phyloP scores from a whole-genome alignment of 2,888 invertebrate genomes.

The Acrobasis consociella region DNA sequence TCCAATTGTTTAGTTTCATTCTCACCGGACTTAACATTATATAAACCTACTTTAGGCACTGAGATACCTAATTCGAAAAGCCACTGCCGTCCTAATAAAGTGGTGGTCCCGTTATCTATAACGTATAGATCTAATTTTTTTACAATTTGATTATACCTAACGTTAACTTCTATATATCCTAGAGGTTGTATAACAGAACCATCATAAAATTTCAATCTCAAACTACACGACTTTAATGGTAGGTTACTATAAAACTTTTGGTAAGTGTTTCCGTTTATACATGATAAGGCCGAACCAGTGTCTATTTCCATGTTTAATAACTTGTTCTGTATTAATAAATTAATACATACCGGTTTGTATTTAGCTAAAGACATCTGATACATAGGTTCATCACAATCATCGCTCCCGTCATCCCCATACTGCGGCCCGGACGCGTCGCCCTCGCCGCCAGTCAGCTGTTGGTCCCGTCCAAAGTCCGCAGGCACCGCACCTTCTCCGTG shows the following conservation, averaged over 20 bases:
- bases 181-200: slow-evolving; percentile 27
- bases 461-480: not conserved
- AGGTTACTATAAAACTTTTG: not conserved
- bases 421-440: not conserved
- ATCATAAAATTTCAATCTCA: slow-evolving; percentile 14
- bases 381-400: slow-evolving; percentile 20
- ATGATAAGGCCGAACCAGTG: not conserved
- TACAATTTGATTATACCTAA: slow-evolving; percentile 29
- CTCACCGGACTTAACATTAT: no score
- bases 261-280: not conserved
- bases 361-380: slow-evolving; percentile 22
- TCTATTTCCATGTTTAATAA: no score
- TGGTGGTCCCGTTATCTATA: slow-evolving; percentile 29
- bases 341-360: slow-evolving; percentile 8
- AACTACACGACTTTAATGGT: not conserved
- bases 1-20: slow-evolving; percentile 2
- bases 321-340: not conserved
- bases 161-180: no score
- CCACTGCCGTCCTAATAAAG: slow-evolving; percentile 33
- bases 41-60: no score
- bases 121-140: slow-evolving; percentile 24
- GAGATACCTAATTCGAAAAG: slow-evolving; percentile 7
- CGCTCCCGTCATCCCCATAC: not conserved
- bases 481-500: not conserved
- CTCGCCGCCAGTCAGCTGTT: not conserved